phyloP scores from a whole-genome alignment of 35 echinoderm and acorn worm genomes.

The Apostichopus parvimensis region DNA sequence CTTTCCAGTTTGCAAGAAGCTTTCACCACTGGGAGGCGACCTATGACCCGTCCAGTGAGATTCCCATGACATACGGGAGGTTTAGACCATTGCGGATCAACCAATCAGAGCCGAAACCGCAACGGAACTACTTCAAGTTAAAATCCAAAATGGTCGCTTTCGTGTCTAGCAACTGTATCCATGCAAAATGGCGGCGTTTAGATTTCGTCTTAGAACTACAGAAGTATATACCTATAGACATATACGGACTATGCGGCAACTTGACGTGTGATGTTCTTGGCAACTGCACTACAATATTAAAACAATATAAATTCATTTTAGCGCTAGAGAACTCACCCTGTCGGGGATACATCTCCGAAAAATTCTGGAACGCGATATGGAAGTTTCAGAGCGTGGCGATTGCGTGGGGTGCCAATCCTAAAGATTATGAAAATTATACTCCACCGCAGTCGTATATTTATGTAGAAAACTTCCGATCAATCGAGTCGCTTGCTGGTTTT shows the following conservation, averaged over 20 bases:
- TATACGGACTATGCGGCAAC: slow-evolving; percentile 21
- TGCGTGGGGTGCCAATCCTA: slow-evolving; percentile 7
- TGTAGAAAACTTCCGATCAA: background rate
- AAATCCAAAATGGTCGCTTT: slow-evolving; percentile 22
- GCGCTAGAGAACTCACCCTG: slow-evolving; percentile 50
- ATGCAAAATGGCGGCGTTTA: slow-evolving; percentile 43
- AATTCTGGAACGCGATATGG: slow-evolving; percentile 44
- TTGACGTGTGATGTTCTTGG: background rate
- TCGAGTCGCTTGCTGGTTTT: slow-evolving; percentile 15
- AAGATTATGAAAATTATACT: slow-evolving; percentile 25
- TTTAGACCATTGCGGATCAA: background rate
- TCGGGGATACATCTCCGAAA: slow-evolving; percentile 44
- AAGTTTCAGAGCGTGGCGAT: slow-evolving; percentile 14
- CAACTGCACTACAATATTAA: background rate
- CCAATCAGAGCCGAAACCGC: background rate
- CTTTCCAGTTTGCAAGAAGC: background rate
- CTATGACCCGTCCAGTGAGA: slow-evolving; percentile 39
- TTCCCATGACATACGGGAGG: slow-evolving; percentile 22
- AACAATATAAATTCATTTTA: slow-evolving; percentile 48
- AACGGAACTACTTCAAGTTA: background rate
- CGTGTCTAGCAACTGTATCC: slow-evolving; percentile 50
- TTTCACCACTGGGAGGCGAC: slow-evolving; percentile 37
- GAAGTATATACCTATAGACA: slow-evolving; percentile 4
- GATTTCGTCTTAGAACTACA: slow-evolving; percentile 35
- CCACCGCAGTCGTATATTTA: slow-evolving; percentile 30